Percentiles rank a stretch among this genome's conserved stretches.
Evolutionary conservation across 2,888 invertebrate species (phyloP).

Genomic region (Aporophyla nigra): DNA sequence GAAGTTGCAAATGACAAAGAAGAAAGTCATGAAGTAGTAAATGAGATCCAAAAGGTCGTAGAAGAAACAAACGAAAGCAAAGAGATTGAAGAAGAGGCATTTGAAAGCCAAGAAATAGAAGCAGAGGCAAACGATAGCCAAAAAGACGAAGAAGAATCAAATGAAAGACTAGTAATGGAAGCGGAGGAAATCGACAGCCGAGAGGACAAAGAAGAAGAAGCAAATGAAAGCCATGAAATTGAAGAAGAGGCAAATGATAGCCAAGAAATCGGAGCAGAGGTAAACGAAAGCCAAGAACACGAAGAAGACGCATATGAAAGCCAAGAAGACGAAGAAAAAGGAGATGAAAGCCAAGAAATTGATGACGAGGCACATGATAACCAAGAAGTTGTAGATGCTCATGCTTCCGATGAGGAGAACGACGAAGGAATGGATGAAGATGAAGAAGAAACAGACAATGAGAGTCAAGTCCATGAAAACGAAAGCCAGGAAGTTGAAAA

Average conservation of each 20-base stretch:
- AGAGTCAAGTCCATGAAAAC: too few species aligned
- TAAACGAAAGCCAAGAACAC: slow-evolving; percentile 32
- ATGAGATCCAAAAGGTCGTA: too few species aligned
- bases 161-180: slow-evolving; percentile 34
- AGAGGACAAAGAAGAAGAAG: slow-evolving; percentile 39
- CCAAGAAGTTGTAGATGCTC: background rate
- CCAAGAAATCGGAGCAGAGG: slow-evolving; percentile 22
- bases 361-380: slow-evolving; percentile 29
- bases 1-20: too few species aligned
- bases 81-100: slow-evolving; percentile 2
- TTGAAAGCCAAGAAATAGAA: slow-evolving; percentile 35
- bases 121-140: background rate
- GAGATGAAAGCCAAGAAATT: slow-evolving; percentile 7
- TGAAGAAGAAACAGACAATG: too few species aligned
- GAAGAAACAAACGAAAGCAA: slow-evolving; percentile 33
- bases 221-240: slow-evolving; percentile 21
- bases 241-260: slow-evolving; percentile 24
- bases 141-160: background rate
- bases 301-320: slow-evolving; percentile 23
- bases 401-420: too few species aligned
- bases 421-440: too few species aligned
- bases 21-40: too few species aligned
- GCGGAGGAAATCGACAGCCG: background rate
- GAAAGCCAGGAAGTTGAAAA: too few species aligned
- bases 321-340: slow-evolving; percentile 1